phyloP scores from a whole-genome alignment of 2,797 vertebrate species.

The Morelia viridis region DNA sequence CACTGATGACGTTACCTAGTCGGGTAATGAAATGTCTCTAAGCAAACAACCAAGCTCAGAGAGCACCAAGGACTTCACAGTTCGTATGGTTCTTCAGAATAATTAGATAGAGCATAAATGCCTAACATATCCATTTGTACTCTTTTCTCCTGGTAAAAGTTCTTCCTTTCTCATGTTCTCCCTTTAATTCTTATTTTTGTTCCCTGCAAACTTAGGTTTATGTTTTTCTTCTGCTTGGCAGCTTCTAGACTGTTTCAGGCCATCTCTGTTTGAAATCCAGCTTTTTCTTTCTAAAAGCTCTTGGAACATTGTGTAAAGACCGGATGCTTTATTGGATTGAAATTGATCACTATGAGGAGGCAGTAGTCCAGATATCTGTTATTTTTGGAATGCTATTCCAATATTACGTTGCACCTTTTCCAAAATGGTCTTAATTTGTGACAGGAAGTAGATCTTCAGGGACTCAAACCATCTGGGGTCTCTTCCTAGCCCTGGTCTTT shows the following conservation, averaged over 20 bases:
- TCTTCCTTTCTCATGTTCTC: constrained; percentile 52
- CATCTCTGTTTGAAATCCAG: constrained; percentile 18
- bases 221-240: constrained; percentile 39
- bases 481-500: neutral
- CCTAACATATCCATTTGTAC: constrained; percentile 41
- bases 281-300: constrained; percentile 35
- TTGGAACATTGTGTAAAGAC: neutral
- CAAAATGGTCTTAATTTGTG: neutral
- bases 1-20: neutral
- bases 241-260: constrained; percentile 55
- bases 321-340: neutral
- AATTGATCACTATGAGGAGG: neutral
- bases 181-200: constrained; percentile 12
- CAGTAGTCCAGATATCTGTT: neutral
- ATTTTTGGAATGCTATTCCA: neutral
- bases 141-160: constrained; percentile 6
- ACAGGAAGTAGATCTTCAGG: neutral
- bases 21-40: neutral
- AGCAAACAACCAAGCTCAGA: neutral
- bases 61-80: neutral
- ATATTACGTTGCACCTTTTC: neutral
- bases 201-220: constrained; percentile 44
- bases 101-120: constrained; percentile 34
- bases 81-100: neutral
- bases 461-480: neutral